Evolutionary conservation across 2,888 invertebrate genomes (phyloP).

Genomic region (Hydrotaea cyrtoneurina): DNA sequence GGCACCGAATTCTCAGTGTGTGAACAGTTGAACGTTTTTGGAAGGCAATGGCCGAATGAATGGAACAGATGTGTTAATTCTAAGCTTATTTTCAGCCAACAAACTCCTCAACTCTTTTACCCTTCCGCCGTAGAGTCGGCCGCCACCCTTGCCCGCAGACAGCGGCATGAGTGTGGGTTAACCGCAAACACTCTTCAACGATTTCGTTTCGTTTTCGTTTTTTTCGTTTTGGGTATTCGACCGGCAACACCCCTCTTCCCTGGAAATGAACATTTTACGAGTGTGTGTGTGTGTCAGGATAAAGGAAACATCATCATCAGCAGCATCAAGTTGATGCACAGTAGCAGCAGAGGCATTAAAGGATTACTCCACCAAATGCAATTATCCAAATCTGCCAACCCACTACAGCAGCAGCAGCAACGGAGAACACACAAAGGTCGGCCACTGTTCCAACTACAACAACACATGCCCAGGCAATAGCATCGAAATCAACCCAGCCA

Average conservation of each 20-base stretch:
- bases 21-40: neutral
- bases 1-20: neutral
- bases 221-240: slow-evolving; percentile 37
- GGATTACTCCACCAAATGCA: slow-evolving; percentile 81
- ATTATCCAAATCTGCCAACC: slow-evolving; percentile 76
- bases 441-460: no score
- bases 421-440: neutral
- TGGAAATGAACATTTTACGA: slow-evolving; percentile 71
- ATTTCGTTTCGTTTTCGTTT: no score
- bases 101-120: slow-evolving; percentile 69
- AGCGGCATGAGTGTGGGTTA: slow-evolving; percentile 44
- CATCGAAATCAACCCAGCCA: slow-evolving; percentile 10
- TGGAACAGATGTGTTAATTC: slow-evolving; percentile 81
- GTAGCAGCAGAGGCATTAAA: slow-evolving; percentile 76
- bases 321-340: neutral
- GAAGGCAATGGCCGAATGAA: slow-evolving; percentile 76
- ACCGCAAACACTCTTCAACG: slow-evolving; percentile 60
- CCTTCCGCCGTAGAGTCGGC: slow-evolving; percentile 73
- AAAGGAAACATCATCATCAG: slow-evolving; percentile 65
- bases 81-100: slow-evolving; percentile 75
- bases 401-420: slow-evolving; percentile 45
- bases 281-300: slow-evolving; percentile 42
- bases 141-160: slow-evolving; percentile 13
- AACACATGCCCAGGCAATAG: neutral
- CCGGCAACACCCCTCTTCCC: slow-evolving; percentile 56